Percentiles rank a stretch among this genome's conserved stretches.
Evolutionary conservation across 1,140 invertebrate genomes (phyloP).

Genomic region (Drosophila hydei): DNA sequence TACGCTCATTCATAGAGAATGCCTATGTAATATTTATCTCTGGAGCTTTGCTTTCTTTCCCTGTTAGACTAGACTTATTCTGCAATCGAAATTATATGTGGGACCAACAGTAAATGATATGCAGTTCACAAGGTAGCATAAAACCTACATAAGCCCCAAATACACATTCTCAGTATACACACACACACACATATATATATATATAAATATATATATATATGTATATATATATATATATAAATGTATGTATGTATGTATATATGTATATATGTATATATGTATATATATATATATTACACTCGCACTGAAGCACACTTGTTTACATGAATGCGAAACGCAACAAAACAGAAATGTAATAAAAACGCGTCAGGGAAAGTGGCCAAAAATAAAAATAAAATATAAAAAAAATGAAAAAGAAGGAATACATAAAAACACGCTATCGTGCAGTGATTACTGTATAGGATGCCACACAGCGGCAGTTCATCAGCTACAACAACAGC

Average conservation of each 20-base stretch:
- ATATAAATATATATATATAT: neutral
- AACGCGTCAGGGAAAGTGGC: conserved; percentile 42
- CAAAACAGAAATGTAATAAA: conserved; percentile 66
- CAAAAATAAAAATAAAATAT: conserved; percentile 21
- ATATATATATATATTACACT: neutral
- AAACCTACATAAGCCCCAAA: conserved; percentile 49
- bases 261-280: neutral
- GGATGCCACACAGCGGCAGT: conserved; percentile 54
- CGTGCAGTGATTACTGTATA: conserved; percentile 66
- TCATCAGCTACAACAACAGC: conserved; percentile 45
- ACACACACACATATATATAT: too few species aligned
- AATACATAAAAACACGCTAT: conserved; percentile 60
- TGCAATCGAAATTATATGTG: conserved; percentile 16
- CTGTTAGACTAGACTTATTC: neutral
- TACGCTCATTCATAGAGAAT: conserved; percentile 30
- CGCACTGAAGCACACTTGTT: conserved; percentile 20
- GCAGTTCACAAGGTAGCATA: conserved; percentile 28
- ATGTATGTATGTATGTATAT: neutral
- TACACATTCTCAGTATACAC: conserved; percentile 39
- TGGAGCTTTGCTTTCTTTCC: neutral
- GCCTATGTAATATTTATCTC: conserved; percentile 1
- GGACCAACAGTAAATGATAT: conserved; percentile 56
- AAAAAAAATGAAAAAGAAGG: conserved; percentile 24
- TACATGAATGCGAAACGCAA: conserved; percentile 38
- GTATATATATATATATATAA: neutral